Base-by-base conservation (phyloP, 1,140 invertebrate genomes). In the Caenorhabditis briggsae region DNA sequence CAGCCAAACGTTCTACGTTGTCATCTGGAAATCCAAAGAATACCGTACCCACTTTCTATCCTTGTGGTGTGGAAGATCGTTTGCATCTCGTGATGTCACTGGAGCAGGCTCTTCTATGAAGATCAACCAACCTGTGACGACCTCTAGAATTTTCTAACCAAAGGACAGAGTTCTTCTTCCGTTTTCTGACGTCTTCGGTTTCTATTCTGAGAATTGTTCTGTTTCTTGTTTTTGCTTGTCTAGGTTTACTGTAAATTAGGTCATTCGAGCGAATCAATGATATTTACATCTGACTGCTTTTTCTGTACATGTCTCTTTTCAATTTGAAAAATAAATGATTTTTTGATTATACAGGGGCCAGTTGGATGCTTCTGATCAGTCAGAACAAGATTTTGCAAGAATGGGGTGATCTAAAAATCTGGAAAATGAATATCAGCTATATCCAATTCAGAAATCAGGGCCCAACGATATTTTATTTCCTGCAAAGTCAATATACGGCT, bases 1-100 rank as follows among this genome's bases (percentile, higher is more conserved):
- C 64, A 70, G 41, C 46, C 64, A 70, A 46, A 43, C 41, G 3
- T 70, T 70, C 18, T 70, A 70, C 8, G 64, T 70, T 11, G 23
- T 70, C 11, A 70, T 70, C 64, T 70, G 64, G 64, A 70, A 70
- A 46, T 70, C 64, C 11, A 70, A 70, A 46, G 64, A 70, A 46
- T 70, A 70, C 41, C 64, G 64, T 18, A 33, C 43, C 43, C 64
- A 70, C 64, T 70, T 70, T 16, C 7, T 43, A 5, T 14, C 5
- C 18, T 2, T 70, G 8, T 70, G 64, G 64, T 70, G 64, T 23
- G 1, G 9, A 2, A 18, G 64, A n/a, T 70, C 64, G 16, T 25
- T n/a, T 70, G 23, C 23, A 64, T 70, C 64, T 46, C 33, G 2
- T 16, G 64, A 70, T 16, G 16, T 43, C 33, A 70, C 33, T 5